A percentile compares a stretch with the other conserved stretches of the same genome.
Evolutionary conservation across 2,113 vertebrate species (phyloP).

Genomic region (Alligator mississippiensis): DNA sequence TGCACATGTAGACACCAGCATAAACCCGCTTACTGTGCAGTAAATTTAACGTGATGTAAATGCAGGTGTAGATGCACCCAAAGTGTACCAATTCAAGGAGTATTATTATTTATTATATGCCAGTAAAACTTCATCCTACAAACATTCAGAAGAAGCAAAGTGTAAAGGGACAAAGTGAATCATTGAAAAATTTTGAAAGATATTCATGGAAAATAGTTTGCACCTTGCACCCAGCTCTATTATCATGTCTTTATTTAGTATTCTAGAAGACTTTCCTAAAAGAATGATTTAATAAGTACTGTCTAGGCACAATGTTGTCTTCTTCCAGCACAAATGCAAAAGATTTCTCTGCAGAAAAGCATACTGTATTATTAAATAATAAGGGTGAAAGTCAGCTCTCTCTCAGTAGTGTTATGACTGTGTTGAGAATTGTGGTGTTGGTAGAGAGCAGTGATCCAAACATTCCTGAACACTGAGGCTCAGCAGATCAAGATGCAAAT

Average conservation of each 20-base stretch:
- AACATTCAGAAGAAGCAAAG: too few species aligned
- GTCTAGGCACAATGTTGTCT: not conserved
- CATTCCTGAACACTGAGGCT: not conserved
- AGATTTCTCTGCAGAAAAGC: not conserved
- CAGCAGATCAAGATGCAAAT: not conserved
- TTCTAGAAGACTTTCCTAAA: not conserved
- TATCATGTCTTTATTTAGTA: not conserved
- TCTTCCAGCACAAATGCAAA: not conserved
- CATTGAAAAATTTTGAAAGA: too few species aligned
- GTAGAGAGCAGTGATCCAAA: not conserved
- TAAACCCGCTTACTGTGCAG: too few species aligned
- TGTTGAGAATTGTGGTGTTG: accelerated
- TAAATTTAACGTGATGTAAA: too few species aligned
- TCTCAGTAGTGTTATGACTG: accelerated
- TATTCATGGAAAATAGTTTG: too few species aligned
- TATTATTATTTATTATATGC: too few species aligned
- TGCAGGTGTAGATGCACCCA: too few species aligned
- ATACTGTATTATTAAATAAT: not conserved
- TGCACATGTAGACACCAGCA: too few species aligned
- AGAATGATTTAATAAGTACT: not conserved
- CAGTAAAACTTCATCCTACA: too few species aligned
- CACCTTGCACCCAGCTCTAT: too few species aligned
- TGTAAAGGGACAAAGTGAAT: too few species aligned
- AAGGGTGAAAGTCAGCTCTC: not conserved
- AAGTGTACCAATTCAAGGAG: too few species aligned